phyloP scores from a whole-genome alignment of 2,113 vertebrate species.

The Leucopsar rothschildi region DNA sequence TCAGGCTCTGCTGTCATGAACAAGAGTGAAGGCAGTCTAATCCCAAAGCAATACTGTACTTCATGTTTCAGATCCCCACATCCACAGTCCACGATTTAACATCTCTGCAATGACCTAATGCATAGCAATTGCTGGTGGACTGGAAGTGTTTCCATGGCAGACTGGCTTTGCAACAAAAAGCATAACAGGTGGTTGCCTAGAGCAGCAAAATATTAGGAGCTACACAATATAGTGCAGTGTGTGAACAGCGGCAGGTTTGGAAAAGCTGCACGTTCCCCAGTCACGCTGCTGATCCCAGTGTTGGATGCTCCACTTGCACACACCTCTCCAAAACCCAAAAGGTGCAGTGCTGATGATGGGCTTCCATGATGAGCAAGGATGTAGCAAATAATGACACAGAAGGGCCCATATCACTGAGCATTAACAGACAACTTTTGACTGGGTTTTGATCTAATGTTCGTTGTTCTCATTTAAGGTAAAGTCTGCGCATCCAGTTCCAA shows the following conservation, averaged over 20 bases:
- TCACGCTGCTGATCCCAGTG: accelerated
- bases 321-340: neutral
- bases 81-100: neutral
- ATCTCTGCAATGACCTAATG: neutral
- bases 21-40: neutral
- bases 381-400: neutral
- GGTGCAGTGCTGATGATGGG: neutral
- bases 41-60: neutral
- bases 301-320: neutral
- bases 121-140: neutral
- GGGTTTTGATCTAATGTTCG: neutral
- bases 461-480: neutral
- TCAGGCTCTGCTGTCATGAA: neutral
- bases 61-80: neutral
- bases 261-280: neutral
- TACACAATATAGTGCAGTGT: neutral
- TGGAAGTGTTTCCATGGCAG: conserved; percentile 18
- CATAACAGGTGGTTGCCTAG: conserved; percentile 1
- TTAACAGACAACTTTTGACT: neutral
- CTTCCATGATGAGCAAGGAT: neutral
- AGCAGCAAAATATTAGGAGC: conserved; percentile 28
- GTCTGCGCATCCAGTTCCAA: neutral
- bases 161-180: neutral
- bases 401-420: neutral
- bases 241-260: accelerated